A percentile compares a stretch with the other conserved stretches of the same genome.
Evolutionary conservation across 1,140 invertebrate species (phyloP).

Genomic region (Euura saliciscinereae): DNA sequence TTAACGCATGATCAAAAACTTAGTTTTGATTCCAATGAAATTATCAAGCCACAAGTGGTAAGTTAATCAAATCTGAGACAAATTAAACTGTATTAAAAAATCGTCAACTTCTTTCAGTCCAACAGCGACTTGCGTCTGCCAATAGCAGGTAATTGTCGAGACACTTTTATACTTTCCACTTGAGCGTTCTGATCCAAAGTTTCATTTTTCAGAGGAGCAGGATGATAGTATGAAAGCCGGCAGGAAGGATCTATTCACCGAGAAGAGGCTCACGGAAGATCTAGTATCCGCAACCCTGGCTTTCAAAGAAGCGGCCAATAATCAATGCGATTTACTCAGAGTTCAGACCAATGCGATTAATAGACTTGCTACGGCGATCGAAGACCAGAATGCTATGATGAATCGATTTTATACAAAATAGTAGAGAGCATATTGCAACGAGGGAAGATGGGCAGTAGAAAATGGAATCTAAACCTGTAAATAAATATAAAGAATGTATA

Average conservation of each 20-base stretch:
- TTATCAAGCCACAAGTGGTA: not conserved
- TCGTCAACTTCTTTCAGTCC: not conserved
- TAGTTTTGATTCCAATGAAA: not conserved
- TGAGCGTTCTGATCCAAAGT: not conserved
- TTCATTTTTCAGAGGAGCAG: not conserved
- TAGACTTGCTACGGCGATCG: constrained; percentile 18
- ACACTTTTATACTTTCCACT: not conserved
- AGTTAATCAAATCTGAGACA: not conserved
- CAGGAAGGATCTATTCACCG: not conserved
- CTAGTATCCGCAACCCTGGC: not conserved
- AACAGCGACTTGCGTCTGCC: not conserved
- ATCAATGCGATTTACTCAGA: constrained; percentile 1
- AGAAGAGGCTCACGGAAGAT: not conserved
- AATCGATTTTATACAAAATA: constrained; percentile 8
- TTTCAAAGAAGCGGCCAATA: not conserved
- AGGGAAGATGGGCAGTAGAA: no score
- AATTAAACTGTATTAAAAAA: no score
- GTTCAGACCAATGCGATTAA: constrained; percentile 17
- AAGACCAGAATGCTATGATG: constrained; percentile 17
- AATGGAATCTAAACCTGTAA: no score
- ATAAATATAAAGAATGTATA: constrained; percentile 15
- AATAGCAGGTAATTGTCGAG: not conserved
- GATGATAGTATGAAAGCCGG: not conserved
- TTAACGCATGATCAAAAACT: not conserved
- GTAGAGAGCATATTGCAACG: not conserved